Conservation (phyloP, 2,797 vertebrate species). For the Danio jaintianensis region DNA sequence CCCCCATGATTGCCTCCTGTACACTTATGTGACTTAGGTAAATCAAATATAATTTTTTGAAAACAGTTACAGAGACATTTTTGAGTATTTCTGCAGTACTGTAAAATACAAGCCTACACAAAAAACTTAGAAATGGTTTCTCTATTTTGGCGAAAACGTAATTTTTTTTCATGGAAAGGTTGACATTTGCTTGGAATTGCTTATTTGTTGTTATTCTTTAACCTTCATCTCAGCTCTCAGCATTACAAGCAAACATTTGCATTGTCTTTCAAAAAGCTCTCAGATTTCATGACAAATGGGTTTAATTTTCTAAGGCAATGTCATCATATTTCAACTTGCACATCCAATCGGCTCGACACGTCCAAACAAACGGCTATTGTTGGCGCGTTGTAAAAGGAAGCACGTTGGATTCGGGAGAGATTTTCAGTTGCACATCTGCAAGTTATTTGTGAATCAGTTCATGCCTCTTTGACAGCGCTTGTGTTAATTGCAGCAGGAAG, state of each 20-base stretch:
- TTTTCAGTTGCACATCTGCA: conserved; percentile 46
- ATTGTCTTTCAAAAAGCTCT: conserved; percentile 46
- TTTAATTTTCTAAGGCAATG: conserved; percentile 55
- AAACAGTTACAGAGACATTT: no score
- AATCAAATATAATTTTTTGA: no score
- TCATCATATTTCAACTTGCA: conserved; percentile 54
- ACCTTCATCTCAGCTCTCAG: conserved; percentile 27
- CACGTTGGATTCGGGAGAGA: conserved; percentile 30
- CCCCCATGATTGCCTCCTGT: no score
- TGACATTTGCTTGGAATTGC: no score
- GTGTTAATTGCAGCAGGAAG: conserved; percentile 42
- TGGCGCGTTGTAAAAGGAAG: conserved; percentile 33
- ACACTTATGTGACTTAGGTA: no score
- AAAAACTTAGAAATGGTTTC: no score
- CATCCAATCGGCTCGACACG: conserved; percentile 28
- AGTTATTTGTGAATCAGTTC: conserved; percentile 53
- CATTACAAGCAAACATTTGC: conserved; percentile 50
- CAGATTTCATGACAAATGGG: conserved; percentile 56
- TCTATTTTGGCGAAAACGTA: no score
- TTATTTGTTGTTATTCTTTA: conserved; percentile 31
- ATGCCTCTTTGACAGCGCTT: conserved; percentile 37
- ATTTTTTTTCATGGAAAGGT: no score
- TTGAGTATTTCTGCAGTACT: no score
- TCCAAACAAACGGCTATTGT: conserved; percentile 41
- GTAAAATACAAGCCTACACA: no score